These are phyloP conservation scores for Cordylochernes scorpioides DNA, from an alignment of 2,888 invertebrate genomes.

Conservation along the genomic window DNA sequence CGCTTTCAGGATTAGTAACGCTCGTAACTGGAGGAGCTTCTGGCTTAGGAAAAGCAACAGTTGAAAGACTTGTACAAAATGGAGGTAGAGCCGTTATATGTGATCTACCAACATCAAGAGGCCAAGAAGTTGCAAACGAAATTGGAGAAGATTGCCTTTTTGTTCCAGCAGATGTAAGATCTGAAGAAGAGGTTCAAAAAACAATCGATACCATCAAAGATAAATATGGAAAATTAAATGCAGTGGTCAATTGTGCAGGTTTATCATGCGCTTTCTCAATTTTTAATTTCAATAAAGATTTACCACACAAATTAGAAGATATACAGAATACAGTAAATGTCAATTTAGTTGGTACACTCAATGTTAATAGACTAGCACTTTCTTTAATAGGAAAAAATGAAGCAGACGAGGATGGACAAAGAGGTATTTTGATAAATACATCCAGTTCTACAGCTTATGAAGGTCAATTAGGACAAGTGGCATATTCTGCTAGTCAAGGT, in stretches of 20 bases:
- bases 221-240: constrained; percentile 58
- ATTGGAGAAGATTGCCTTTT: constrained; percentile 43
- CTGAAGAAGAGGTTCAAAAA: constrained; percentile 45
- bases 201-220: constrained; percentile 42
- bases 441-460: constrained; percentile 83
- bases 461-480: constrained; percentile 81
- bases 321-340: constrained; percentile 46
- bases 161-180: constrained; percentile 56
- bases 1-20: constrained; percentile 45
- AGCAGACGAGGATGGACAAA: constrained; percentile 39
- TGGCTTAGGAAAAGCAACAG: constrained; percentile 72
- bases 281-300: constrained; percentile 60
- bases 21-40: constrained; percentile 91
- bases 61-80: constrained; percentile 48
- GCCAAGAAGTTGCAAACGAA: constrained; percentile 41
- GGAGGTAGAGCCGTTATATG: constrained; percentile 66
- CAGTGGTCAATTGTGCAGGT: constrained; percentile 82
- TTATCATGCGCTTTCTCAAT: constrained; percentile 56
- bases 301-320: constrained; percentile 40
- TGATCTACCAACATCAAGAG: constrained; percentile 60
- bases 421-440: constrained; percentile 83
- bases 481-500: constrained; percentile 73
- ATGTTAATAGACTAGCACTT: constrained; percentile 54
- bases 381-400: constrained; percentile 43
- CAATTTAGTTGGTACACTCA: constrained; percentile 76